Evolutionary conservation across 2,888 invertebrate genomes (phyloP), one percentile per base, ranked within the genome.

Genomic region (Limenitis camilla): DNA sequence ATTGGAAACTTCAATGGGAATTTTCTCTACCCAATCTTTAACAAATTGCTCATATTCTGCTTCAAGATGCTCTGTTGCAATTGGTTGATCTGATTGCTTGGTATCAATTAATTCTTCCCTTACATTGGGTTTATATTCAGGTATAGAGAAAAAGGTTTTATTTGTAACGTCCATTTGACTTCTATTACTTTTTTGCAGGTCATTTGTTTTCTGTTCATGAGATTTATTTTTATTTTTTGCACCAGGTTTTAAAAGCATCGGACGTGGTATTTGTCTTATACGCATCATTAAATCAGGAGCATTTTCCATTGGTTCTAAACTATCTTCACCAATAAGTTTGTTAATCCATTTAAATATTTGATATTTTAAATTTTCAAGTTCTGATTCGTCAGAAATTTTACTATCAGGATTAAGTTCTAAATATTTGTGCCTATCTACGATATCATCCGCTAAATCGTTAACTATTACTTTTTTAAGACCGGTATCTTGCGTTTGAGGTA

Each of bases 291-390:
- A 60, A 2, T 72, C 69, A 1, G 66, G 56, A 5, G 78, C 81
- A 40, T 69, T 60, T 11, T 66, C 56, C 41, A 78, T 59, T 2
- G 69, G 68, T 46, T 70, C 64, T 27, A 62, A 63, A 49, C 73
- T 70, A 27, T 74, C 60, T 49, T 72, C 72, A 1, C 69, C 71
- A 2, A 68, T 64, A n/a, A 79, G 58, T 56, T 76, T 81, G 50
- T 74, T 73, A 2, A 79, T 66, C 76, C 77, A 81, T 71, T 81
- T 83, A 55, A 76, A 82, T 59, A 84, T 78, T 35, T 77, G 79
- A 66, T 75, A 82, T 52, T 75, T 80, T 10, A 84, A 66, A 63
- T 76, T 62, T 56, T 81, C 78, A 32, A 82, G 49, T 56, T 83
- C 81, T 32, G 72, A 69, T 54, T 60, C 56, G 0, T 71, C 65